Percentiles rank a stretch among this genome's conserved stretches.
Evolutionary conservation across 2,113 vertebrate genomes (phyloP).

Genomic region (Pterocles orientalis): DNA sequence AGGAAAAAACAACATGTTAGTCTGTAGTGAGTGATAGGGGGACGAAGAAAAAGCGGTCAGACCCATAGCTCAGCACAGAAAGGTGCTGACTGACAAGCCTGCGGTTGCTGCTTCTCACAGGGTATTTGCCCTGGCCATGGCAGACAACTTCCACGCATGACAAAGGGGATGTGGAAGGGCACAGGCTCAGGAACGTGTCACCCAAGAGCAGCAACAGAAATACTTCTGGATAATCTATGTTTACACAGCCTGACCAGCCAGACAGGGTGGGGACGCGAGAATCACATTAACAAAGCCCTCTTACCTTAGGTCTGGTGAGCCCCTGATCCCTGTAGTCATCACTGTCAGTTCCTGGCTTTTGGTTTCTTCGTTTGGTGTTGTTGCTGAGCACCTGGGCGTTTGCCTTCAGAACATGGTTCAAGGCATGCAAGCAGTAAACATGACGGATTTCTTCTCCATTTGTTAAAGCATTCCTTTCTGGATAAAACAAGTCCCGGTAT

Average conservation of each 20-base stretch:
- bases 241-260: not conserved
- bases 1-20: not conserved
- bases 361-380: constrained; percentile 81
- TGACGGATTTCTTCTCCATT: constrained; percentile 83
- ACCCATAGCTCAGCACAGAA: not conserved
- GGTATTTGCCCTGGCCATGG: fast-evolving
- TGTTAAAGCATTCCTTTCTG: constrained; percentile 80
- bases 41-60: not conserved
- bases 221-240: not conserved
- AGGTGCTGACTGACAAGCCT: not conserved
- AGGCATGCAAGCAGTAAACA: constrained; percentile 88
- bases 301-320: constrained; percentile 94
- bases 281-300: not conserved
- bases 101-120: not conserved
- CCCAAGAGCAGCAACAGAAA: not conserved
- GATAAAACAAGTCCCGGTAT: constrained; percentile 88
- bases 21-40: not conserved
- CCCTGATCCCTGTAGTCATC: constrained; percentile 92
- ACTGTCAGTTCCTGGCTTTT: constrained; percentile 59
- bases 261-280: not conserved
- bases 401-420: constrained; percentile 95
- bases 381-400: constrained; percentile 89
- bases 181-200: not conserved
- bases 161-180: not conserved
- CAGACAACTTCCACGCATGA: not conserved